A percentile compares a stretch with the other conserved stretches of the same genome.
Evolutionary conservation across 2,888 invertebrate genomes (phyloP).

Genomic region (Morpho deidamia): DNA sequence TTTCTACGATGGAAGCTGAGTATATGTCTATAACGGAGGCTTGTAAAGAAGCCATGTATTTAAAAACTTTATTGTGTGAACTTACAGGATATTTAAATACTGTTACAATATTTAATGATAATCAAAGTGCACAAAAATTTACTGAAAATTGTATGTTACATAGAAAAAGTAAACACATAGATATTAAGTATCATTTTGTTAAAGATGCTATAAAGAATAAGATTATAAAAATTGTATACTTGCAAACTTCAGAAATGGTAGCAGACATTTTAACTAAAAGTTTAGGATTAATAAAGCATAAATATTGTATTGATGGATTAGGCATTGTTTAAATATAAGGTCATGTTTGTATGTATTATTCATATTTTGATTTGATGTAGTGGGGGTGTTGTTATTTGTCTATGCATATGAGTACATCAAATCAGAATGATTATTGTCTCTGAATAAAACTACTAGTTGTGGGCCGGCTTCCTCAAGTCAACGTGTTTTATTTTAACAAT

Average conservation of each 20-base stretch:
- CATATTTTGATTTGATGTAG: no score
- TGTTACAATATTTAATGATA: constrained; percentile 22
- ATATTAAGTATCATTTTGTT: constrained; percentile 17
- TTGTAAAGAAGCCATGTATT: background rate
- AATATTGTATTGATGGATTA: background rate
- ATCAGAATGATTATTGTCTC: no score
- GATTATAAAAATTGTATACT: background rate
- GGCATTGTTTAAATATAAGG: no score
- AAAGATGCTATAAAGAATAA: constrained; percentile 14
- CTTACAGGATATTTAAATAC: constrained; percentile 9
- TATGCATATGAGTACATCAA: no score
- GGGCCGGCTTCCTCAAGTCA: no score
- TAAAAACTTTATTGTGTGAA: background rate
- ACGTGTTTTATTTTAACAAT: no score
- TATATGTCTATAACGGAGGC: background rate
- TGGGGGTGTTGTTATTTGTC: no score
- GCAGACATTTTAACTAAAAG: background rate
- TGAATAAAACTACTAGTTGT: no score
- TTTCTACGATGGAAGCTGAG: no score
- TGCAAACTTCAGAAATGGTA: background rate
- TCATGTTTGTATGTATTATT: no score
- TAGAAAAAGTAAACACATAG: constrained; percentile 17
- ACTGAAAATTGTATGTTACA: constrained; percentile 12
- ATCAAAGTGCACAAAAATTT: constrained; percentile 15
- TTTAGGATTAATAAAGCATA: background rate